phyloP scores from a whole-genome alignment of 2,797 vertebrate species.

The Ispidina lecontei region DNA sequence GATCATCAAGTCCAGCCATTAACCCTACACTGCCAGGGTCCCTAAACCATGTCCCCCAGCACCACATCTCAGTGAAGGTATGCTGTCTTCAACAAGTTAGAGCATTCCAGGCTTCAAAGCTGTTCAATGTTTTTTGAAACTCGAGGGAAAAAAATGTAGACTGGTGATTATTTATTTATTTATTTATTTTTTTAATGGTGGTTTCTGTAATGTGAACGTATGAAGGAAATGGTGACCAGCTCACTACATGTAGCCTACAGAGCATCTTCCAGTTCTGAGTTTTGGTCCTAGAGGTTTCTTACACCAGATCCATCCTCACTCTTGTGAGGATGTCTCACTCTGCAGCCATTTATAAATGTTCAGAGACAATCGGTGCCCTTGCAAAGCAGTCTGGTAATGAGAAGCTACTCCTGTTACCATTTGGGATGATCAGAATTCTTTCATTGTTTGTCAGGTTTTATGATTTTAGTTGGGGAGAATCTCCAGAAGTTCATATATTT shows the following conservation, averaged over 20 bases:
- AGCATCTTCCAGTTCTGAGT: neutral
- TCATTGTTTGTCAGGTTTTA: rapidly evolving
- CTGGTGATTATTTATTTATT: too few relatives aligned
- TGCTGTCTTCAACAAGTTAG: neutral
- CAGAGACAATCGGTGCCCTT: neutral
- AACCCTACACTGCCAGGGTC: too few relatives aligned
- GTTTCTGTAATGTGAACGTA: neutral
- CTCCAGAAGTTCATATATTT: neutral
- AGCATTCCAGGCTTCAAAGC: neutral
- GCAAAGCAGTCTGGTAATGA: neutral
- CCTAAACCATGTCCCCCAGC: too few relatives aligned
- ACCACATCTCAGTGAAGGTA: neutral
- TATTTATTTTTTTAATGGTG: too few relatives aligned
- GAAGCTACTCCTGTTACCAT: neutral
- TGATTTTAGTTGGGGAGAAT: neutral
- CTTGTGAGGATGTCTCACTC: neutral
- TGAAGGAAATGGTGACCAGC: neutral
- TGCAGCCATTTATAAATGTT: neutral
- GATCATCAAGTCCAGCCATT: too few relatives aligned
- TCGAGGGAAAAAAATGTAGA: neutral
- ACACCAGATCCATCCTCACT: neutral
- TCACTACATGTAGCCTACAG: neutral
- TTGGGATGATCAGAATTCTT: neutral
- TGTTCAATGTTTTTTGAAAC: neutral
- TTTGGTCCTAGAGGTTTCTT: neutral